Evolutionary conservation across 2,113 vertebrate species (phyloP).

Genomic region (Phylloscopus trochilus): DNA sequence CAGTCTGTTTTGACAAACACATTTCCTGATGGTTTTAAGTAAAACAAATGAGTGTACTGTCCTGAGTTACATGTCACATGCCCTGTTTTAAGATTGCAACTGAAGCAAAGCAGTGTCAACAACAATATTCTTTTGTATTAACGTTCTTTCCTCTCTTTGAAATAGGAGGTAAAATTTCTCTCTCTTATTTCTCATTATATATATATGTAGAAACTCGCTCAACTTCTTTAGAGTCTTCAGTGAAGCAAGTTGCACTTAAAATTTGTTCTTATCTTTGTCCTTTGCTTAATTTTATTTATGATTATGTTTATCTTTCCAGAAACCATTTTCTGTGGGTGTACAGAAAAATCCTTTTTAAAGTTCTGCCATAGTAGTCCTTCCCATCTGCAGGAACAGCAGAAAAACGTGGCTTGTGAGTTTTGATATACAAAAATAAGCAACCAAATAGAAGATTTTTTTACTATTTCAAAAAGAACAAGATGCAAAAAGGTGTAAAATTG

Average conservation of each 20-base stretch:
- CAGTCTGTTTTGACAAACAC: background rate
- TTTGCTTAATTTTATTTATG: background rate
- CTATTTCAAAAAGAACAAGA: background rate
- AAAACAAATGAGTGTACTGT: background rate
- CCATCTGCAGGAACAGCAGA: background rate
- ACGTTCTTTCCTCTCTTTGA: background rate
- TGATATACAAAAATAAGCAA: background rate
- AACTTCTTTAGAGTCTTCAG: background rate
- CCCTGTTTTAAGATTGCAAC: background rate
- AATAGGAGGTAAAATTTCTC: background rate
- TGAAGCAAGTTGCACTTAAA: background rate
- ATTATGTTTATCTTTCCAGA: background rate
- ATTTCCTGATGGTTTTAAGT: background rate
- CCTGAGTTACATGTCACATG: background rate
- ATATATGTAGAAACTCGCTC: background rate
- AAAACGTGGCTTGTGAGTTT: background rate
- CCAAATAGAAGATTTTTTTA: background rate
- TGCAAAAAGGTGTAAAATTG: background rate
- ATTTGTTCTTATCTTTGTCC: background rate
- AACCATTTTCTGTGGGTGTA: background rate
- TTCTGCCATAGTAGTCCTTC: background rate
- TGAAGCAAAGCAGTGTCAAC: background rate
- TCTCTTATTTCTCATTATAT: background rate
- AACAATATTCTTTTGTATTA: background rate
- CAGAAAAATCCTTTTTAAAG: background rate